Percentiles rank a stretch among this genome's conserved stretches.
These are phyloP conservation scores for Caerostris darwini DNA, from an alignment of 1,140 invertebrate genomes.

Conservation along the genomic window DNA sequence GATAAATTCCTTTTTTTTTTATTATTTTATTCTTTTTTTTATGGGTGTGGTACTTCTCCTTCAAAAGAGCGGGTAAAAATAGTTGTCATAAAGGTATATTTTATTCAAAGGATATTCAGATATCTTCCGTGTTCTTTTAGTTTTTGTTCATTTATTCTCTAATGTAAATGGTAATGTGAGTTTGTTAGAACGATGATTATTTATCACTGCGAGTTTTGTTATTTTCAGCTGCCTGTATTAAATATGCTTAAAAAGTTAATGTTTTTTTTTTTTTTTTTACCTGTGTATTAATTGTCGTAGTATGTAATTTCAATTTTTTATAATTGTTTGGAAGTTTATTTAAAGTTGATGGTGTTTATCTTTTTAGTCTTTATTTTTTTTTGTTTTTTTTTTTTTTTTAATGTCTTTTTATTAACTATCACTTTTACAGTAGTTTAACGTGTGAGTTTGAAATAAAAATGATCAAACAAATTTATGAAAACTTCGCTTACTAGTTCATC, in stretches of 20 bases:
- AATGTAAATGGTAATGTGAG: background rate
- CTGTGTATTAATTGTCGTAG: too few species aligned
- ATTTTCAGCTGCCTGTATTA: background rate
- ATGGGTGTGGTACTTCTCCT: background rate
- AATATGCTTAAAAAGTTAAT: background rate
- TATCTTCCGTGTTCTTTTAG: background rate
- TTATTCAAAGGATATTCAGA: background rate
- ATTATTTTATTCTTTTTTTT: background rate
- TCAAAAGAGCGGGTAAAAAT: background rate
- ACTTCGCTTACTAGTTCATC: too few species aligned
- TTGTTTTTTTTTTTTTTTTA: too few species aligned
- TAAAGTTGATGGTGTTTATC: too few species aligned
- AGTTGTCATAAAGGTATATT: background rate
- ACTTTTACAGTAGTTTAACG: too few species aligned
- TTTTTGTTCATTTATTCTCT: conserved; percentile 23
- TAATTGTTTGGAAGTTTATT: too few species aligned
- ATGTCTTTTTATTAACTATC: too few species aligned
- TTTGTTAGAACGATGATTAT: background rate
- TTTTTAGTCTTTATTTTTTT: too few species aligned
- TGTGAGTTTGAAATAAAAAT: too few species aligned
- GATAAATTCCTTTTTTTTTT: background rate
- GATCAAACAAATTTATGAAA: too few species aligned
- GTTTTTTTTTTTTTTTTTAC: too few species aligned
- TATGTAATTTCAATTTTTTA: too few species aligned
- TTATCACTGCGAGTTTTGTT: background rate